A percentile compares a stretch with the other conserved stretches of the same genome.
Conservation (phyloP, 2,113 vertebrate genomes). For the Acinonyx jubatus region DNA sequence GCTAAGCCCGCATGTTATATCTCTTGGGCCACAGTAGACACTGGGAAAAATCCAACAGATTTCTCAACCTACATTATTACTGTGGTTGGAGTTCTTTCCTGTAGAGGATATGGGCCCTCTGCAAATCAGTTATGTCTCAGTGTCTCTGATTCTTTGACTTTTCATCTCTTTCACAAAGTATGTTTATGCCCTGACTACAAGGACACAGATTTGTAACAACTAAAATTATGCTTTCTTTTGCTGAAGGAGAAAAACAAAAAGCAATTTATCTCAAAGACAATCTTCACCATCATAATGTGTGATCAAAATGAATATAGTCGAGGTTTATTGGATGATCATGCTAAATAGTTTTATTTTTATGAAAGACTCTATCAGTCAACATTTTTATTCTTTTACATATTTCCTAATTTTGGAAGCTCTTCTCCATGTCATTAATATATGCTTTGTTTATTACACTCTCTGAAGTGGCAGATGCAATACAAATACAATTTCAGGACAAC, state of each 20-base stretch:
- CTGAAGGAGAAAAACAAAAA: background rate
- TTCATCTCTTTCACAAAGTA: background rate
- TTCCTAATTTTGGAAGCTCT: background rate
- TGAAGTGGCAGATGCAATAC: background rate
- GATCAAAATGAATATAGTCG: slow-evolving; percentile 8
- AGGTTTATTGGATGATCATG: slow-evolving; percentile 10
- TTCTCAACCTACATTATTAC: background rate
- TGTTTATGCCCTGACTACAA: background rate
- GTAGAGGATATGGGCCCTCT: background rate
- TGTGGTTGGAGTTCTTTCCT: background rate
- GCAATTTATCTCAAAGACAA: slow-evolving; percentile 11
- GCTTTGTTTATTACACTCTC: background rate
- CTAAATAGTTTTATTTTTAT: slow-evolving; percentile 19
- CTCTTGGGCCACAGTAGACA: background rate
- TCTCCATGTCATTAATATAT: background rate
- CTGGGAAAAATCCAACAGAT: background rate
- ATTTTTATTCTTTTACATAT: slow-evolving; percentile 27
- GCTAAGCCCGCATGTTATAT: background rate
- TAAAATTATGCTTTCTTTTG: slow-evolving; percentile 7
- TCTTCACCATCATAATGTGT: slow-evolving; percentile 10
- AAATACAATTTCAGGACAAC: background rate
- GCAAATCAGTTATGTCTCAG: background rate
- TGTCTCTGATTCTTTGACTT: background rate
- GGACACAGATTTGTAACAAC: background rate
- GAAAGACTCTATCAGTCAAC: background rate